These are phyloP conservation scores for Tetragnatha versicolor DNA, from an alignment of 1,140 invertebrate species.

Conservation along the genomic window DNA sequence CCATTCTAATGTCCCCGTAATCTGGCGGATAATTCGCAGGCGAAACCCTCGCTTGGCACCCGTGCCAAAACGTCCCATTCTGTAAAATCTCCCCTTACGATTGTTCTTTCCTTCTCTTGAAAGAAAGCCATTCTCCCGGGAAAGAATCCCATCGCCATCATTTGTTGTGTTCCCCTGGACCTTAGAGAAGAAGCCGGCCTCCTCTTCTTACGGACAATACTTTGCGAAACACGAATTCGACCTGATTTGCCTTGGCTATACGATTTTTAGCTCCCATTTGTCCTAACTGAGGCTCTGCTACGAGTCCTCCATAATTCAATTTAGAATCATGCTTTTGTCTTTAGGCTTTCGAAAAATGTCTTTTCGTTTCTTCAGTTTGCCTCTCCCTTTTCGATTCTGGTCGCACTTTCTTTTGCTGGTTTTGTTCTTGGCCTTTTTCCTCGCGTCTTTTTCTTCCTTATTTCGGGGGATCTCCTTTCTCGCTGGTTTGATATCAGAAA, in stretches of 20 bases:
- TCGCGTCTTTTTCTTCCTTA: not conserved
- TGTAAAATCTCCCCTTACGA: not conserved
- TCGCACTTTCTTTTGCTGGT: constrained; percentile 7
- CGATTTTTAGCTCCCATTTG: constrained; percentile 32
- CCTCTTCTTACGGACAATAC: not conserved
- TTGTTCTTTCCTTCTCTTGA: not conserved
- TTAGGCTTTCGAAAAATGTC: constrained; percentile 39
- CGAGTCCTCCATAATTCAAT: constrained; percentile 37
- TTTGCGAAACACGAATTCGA: constrained; percentile 32
- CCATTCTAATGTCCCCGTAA: too few relatives aligned
- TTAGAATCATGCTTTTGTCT: constrained; percentile 39
- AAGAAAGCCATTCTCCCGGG: not conserved
- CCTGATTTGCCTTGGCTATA: constrained; percentile 39
- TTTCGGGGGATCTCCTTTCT: not conserved
- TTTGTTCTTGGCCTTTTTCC: not conserved
- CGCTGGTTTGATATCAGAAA: not conserved
- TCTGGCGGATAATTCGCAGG: too few relatives aligned
- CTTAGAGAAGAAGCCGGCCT: not conserved
- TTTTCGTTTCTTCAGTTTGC: constrained; percentile 25
- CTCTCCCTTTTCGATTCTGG: constrained; percentile 6
- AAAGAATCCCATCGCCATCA: constrained; percentile 18
- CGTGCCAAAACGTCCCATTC: too few relatives aligned
- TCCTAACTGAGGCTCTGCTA: constrained; percentile 10
- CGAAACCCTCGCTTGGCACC: too few relatives aligned
- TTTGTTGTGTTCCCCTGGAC: constrained; percentile 12